These are phyloP conservation scores for Anagyrus pseudococci DNA, from an alignment of 2,888 invertebrate genomes.

Conservation along the genomic window DNA sequence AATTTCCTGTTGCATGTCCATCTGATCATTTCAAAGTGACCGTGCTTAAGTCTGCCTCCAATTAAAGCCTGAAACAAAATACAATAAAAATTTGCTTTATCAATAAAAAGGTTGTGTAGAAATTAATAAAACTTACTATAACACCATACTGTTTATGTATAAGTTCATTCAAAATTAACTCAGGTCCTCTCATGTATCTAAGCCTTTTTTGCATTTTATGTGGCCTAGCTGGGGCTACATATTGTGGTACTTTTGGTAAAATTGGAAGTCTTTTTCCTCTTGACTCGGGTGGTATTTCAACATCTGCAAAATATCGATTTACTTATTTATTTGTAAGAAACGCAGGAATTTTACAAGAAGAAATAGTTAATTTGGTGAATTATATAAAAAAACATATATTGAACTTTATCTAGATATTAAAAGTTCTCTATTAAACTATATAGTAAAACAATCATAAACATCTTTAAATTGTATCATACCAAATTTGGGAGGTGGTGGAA, in stretches of 20 bases:
- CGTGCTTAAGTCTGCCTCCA: conserved; percentile 81
- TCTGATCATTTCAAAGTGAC: conserved; percentile 91
- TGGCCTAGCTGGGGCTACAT: conserved; percentile 71
- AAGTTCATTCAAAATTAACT: conserved; percentile 81
- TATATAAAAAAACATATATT: conserved; percentile 18
- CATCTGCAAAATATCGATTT: conserved; percentile 40
- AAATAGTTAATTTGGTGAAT: conserved; percentile 7
- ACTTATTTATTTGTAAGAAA: too few relatives aligned
- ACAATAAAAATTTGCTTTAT: background rate
- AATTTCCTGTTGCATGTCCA: conserved; percentile 78
- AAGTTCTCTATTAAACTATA: conserved; percentile 20
- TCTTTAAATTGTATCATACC: too few relatives aligned
- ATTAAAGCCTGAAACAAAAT: conserved; percentile 72
- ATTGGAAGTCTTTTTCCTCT: conserved; percentile 75
- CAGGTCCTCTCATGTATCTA: conserved; percentile 90
- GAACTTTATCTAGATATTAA: conserved; percentile 4
- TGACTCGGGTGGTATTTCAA: conserved; percentile 47
- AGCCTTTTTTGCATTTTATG: conserved; percentile 87
- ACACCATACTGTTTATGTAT: conserved; percentile 93
- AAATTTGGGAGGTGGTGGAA: conserved; percentile 72
- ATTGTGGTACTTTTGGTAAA: conserved; percentile 76
- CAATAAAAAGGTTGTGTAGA: background rate
- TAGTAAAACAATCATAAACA: conserved; percentile 19
- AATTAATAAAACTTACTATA: conserved; percentile 68
- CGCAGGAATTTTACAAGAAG: conserved; percentile 11